A percentile compares a stretch with the other conserved stretches of the same genome.
These are phyloP conservation scores for Telenomus remus DNA, from an alignment of 1,140 invertebrate genomes.

Conservation along the genomic window DNA sequence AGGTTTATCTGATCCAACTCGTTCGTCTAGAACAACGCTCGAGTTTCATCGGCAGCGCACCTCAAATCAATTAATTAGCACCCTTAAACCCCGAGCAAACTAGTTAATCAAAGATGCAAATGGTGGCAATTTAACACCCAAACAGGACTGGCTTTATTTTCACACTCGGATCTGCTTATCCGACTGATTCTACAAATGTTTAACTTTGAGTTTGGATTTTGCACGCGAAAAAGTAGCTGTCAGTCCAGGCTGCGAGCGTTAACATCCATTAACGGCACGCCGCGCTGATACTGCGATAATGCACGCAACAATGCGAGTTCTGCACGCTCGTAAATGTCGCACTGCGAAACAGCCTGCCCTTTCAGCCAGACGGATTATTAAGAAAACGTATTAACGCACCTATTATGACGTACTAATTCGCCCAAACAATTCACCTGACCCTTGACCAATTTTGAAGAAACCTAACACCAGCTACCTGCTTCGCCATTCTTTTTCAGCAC, in stretches of 20 bases:
- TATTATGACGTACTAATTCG: slow-evolving; percentile 64
- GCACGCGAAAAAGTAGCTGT: background rate
- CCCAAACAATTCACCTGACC: slow-evolving; percentile 62
- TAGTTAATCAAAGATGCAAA: slow-evolving; percentile 37
- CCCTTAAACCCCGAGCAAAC: slow-evolving; percentile 11
- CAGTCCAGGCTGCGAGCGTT: slow-evolving; percentile 16
- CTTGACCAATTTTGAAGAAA: slow-evolving; percentile 62
- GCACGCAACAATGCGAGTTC: slow-evolving; percentile 34
- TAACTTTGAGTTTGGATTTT: background rate
- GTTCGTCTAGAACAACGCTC: background rate
- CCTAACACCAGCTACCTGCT: slow-evolving; percentile 57
- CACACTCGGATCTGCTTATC: background rate
- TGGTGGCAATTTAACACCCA: slow-evolving; percentile 21
- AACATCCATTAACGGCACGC: slow-evolving; percentile 24
- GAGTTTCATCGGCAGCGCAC: background rate
- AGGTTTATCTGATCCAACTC: slow-evolving; percentile 14
- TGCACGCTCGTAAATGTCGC: slow-evolving; percentile 34
- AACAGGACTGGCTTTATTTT: slow-evolving; percentile 6
- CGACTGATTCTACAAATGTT: too few relatives aligned
- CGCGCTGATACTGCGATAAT: slow-evolving; percentile 32
- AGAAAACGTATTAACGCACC: slow-evolving; percentile 57
- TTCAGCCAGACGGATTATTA: slow-evolving; percentile 51
- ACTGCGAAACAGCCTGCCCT: slow-evolving; percentile 28
- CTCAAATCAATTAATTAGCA: slow-evolving; percentile 34
- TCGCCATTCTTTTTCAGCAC: slow-evolving; percentile 22